Evolutionary conservation across 2,113 vertebrate genomes (phyloP).

Genomic region (Labrus mixtus): DNA sequence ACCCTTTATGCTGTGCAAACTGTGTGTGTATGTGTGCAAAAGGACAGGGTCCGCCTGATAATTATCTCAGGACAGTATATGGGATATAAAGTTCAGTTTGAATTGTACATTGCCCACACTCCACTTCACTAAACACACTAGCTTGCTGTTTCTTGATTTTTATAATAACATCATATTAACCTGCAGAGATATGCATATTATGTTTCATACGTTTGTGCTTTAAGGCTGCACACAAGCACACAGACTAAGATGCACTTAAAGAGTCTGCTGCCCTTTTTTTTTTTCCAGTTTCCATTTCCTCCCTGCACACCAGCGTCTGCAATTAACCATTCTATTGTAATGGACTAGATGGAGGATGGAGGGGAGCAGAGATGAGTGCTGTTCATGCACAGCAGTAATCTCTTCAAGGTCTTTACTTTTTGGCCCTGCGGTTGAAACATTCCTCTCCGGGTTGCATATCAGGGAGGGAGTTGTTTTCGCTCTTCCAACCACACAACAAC

Average conservation of each 20-base stretch:
- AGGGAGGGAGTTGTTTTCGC: constrained; percentile 2
- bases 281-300: constrained; percentile 33
- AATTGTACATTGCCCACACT: not conserved
- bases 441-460: not conserved
- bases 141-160: not conserved
- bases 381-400: too few species aligned
- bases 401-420: too few species aligned
- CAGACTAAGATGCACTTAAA: constrained; percentile 23
- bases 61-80: constrained; percentile 25
- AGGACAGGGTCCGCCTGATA: constrained; percentile 81
- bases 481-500: not conserved
- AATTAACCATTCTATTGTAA: constrained; percentile 42
- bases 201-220: not conserved
- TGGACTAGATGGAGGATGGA: constrained; percentile 8
- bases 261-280: not conserved
- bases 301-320: not conserved
- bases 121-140: not conserved
- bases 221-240: not conserved
- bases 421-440: not conserved
- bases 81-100: constrained; percentile 27
- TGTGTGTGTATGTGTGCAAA: constrained; percentile 38
- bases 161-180: not conserved
- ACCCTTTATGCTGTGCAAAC: constrained; percentile 61
- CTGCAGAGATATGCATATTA: not conserved
- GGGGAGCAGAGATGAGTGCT: constrained; percentile 5